Base-by-base conservation (phyloP, 1,140 invertebrate species). In the Ooceraea biroi region DNA sequence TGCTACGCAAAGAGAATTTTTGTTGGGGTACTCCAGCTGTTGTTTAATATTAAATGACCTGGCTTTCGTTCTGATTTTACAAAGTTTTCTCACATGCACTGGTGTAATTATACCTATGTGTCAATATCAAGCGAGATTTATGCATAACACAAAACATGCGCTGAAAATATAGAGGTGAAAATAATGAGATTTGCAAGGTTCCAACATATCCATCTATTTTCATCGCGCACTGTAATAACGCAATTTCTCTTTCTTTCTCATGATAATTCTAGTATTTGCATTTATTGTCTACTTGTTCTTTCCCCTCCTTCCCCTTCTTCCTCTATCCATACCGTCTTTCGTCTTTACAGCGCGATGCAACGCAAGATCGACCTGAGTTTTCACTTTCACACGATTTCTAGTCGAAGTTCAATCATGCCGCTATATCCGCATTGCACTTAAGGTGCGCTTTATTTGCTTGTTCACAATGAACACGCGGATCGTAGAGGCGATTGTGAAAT, bases 381-480 rank as follows among this genome's bases (percentile, higher is more conserved):
- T 93, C 92, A 92, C 92, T 92, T 92, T 93, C 92, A 88, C 91
- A 89, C 91, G 92, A 92, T 93, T 93, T 93, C 92, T 90, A 91
- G 12, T 25, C 66, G 66, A 88, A 86, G 84, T 86, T 88, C 84
- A 84, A 87, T 68, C 8, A 52, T 68, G 44, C 48, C 52, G n/a
- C 27, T 19, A 30, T 41, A 50, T 68, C 12, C 60, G 44, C 41
- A 22, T 50, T 57, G 11, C 58, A 27, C 66, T 78, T 48, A 69
- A 78, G 63, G 50, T 78, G 63, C 48, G n/a, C n/a, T n/a, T n/a
- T n/a, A 44, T 69, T 36, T 57, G 66, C 36, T 3, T 11, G 22
- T 30, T 5, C 22, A 25, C 76, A 55, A 71, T 36, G 50, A 52
- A 41, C n/a, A 7, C 30, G 30, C 60, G 58, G 8, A 63, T 52